Percentiles rank a stretch among this genome's conserved stretches.
Evolutionary conservation across 2,888 invertebrate genomes (phyloP).

Genomic region (Mechanitis messenoides): DNA sequence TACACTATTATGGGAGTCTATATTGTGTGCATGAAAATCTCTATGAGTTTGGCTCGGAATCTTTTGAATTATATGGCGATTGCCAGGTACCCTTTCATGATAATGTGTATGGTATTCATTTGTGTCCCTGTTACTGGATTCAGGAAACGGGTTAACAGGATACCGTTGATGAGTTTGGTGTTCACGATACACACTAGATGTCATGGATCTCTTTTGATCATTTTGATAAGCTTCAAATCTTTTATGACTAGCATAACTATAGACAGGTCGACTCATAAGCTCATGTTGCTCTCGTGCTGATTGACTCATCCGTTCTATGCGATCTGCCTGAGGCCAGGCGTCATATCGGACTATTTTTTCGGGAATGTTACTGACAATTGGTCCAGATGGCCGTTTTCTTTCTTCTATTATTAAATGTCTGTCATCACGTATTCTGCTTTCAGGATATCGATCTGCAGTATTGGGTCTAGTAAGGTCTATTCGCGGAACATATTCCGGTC

Average conservation of each 20-base stretch:
- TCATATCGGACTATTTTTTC: slow-evolving; percentile 69
- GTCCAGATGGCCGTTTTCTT: slow-evolving; percentile 61
- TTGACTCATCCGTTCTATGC: slow-evolving; percentile 59
- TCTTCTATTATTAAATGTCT: slow-evolving; percentile 64
- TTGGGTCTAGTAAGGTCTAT: slow-evolving; percentile 66
- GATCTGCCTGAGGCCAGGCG: slow-evolving; percentile 64
- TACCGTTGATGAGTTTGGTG: slow-evolving; percentile 54
- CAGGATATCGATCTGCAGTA: slow-evolving; percentile 52
- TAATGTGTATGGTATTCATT: slow-evolving; percentile 56
- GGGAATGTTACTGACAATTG: slow-evolving; percentile 69
- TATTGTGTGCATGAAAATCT: slow-evolving; percentile 53
- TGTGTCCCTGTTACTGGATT: slow-evolving; percentile 48
- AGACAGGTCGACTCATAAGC: slow-evolving; percentile 64
- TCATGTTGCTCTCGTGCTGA: slow-evolving; percentile 64
- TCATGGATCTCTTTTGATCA: slow-evolving; percentile 55
- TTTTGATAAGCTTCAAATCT: slow-evolving; percentile 64
- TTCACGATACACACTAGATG: slow-evolving; percentile 51
- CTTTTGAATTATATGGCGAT: slow-evolving; percentile 63
- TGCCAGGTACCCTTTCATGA: slow-evolving; percentile 53
- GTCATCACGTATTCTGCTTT: slow-evolving; percentile 60
- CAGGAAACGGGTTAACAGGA: slow-evolving; percentile 47
- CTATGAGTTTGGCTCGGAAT: slow-evolving; percentile 50
- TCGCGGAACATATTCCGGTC: slow-evolving; percentile 63
- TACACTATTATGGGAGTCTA: slow-evolving; percentile 54
- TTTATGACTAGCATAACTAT: slow-evolving; percentile 65